Evolutionary conservation across 2,888 invertebrate species (phyloP), one percentile per base, ranked within the genome.

Genomic region (Acrobasis suavella): DNA sequence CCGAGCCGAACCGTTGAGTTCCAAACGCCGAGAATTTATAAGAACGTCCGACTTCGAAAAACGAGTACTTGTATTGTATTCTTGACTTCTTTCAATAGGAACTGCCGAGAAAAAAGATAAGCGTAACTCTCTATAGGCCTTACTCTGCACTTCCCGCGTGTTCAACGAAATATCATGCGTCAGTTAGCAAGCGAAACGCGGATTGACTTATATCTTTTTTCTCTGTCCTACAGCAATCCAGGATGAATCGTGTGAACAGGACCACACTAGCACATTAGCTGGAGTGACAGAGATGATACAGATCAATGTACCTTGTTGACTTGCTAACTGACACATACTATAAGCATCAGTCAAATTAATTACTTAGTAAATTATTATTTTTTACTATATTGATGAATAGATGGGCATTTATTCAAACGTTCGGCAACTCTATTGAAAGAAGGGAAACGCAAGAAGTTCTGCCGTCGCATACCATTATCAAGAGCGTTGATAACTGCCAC

Each of bases 401-500:
- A 6, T 10, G 52, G 22, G 22, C 32, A 52, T 52, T 22, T 52
- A 52, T 8, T 32, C 1, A 22, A 32, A 52, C 9, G 39, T 55
- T 46, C 9, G 22, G 22, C 42, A 56, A 12, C 9, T 56, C 42
- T 56, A 17, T 39, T 16, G 14, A 42, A 46, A 39, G 22, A 42
- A 15, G 56, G 17, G 14, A 39, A 37, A 38, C 55, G 38, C 55
- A 55, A 74, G 72, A 74, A 78, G 70, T 75, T 75, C 72, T 74
- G 74, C 81, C 77, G 77, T 80, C 78, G 78, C 75, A 75, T 69
- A 65, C 77, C 73, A 69, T 74, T 75, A 79, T 82, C 81, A 81
- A 72, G 83, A 88, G 85, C 87, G 83, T 88, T 80, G 72, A 87
- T 83, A 85, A 92, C 91, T 92, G 91, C 91, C 91, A 92, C 85